A percentile compares a stretch with the other conserved stretches of the same genome.
Conservation (phyloP, 1,140 invertebrate genomes). For the Diorhabda elongata region DNA sequence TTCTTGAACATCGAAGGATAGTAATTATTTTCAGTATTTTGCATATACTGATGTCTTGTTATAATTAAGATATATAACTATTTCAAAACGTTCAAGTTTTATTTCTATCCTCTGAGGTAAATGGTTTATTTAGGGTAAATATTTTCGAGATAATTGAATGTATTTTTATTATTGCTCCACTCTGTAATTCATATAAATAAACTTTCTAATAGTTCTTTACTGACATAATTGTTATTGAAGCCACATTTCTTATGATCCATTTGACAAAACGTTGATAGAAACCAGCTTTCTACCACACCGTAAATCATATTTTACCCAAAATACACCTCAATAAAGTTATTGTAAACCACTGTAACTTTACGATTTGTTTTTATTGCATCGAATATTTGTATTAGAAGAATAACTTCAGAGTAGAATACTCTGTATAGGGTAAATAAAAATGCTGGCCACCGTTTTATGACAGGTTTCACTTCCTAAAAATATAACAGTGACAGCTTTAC, state of each 20-base stretch:
- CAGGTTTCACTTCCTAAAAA: slow-evolving; percentile 15
- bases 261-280: background rate
- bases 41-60: too few species aligned
- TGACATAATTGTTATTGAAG: background rate
- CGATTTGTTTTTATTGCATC: slow-evolving; percentile 16
- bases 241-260: background rate
- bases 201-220: too few species aligned
- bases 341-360: slow-evolving; percentile 14
- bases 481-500: background rate
- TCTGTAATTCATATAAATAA: too few species aligned
- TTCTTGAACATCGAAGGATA: too few species aligned
- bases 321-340: slow-evolving; percentile 9
- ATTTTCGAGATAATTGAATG: too few species aligned
- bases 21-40: too few species aligned
- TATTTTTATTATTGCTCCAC: too few species aligned
- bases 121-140: too few species aligned
- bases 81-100: too few species aligned
- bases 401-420: background rate
- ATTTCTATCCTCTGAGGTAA: too few species aligned
- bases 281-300: slow-evolving; percentile 7
- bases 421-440: slow-evolving; percentile 10
- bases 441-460: slow-evolving; percentile 19
- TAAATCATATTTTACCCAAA: slow-evolving; percentile 5
- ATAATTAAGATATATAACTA: too few species aligned
- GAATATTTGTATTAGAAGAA: background rate